Conservation (phyloP, 2,113 vertebrate species). For the Clarias macrocephalus region DNA sequence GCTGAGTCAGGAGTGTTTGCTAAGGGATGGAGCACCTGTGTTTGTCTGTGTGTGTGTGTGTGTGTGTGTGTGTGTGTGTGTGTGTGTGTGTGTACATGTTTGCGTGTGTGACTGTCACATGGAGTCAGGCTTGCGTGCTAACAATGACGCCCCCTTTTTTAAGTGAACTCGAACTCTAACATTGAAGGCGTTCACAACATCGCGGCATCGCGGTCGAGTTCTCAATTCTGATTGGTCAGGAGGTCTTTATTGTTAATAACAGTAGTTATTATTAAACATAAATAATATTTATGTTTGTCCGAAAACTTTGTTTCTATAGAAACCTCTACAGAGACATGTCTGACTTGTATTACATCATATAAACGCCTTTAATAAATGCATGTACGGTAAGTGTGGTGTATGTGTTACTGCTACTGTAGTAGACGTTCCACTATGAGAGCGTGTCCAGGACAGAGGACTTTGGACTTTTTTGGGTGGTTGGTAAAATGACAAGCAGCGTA, state of each 20-base stretch:
- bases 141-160: neutral
- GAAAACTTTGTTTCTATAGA: neutral
- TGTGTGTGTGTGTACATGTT: neutral
- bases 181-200: neutral
- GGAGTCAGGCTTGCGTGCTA: neutral
- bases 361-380: neutral
- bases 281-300: neutral
- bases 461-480: too few relatives aligned
- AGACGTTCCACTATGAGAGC: neutral
- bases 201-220: neutral
- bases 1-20: conserved; percentile 37
- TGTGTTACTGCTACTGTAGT: too few relatives aligned
- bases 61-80: neutral
- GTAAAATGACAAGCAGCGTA: neutral
- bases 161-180: neutral
- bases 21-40: conserved; percentile 1
- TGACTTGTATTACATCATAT: neutral
- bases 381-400: neutral
- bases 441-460: neutral
- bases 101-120: neutral
- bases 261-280: neutral
- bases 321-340: neutral
- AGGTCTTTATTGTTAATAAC: neutral
- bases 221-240: neutral
- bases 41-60: neutral